These are phyloP conservation scores for Bubo bubo DNA, from an alignment of 2,113 vertebrate genomes.

Conservation along the genomic window DNA sequence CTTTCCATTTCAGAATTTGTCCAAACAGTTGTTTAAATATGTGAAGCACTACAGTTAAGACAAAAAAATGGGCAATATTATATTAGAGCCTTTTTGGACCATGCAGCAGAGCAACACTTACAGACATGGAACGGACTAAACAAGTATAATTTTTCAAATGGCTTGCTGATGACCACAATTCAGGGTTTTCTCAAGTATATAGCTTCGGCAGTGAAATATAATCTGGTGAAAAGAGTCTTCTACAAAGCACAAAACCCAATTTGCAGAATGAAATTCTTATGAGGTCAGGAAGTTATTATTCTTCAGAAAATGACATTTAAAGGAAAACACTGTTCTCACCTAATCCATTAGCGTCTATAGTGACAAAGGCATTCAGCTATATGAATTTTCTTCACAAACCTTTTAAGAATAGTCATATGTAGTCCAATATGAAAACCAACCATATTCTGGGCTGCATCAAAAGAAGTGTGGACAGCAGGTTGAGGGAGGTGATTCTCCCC, in stretches of 20 bases:
- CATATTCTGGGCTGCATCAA: too few relatives aligned
- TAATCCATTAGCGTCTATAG: not conserved
- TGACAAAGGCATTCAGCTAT: not conserved
- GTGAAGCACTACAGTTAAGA: not conserved
- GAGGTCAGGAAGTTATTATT: not conserved
- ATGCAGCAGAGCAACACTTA: not conserved
- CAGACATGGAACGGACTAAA: not conserved
- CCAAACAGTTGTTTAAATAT: constrained; percentile 50
- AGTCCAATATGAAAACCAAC: not conserved
- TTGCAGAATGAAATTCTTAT: not conserved
- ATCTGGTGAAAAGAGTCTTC: not conserved
- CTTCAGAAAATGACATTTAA: not conserved
- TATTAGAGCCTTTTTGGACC: not conserved
- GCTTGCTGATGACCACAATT: not conserved
- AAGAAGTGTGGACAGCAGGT: too few relatives aligned
- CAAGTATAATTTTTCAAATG: not conserved
- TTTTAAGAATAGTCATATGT: not conserved
- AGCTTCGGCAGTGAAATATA: not conserved
- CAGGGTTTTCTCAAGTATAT: not conserved
- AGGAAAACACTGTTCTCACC: not conserved
- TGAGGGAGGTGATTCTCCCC: too few relatives aligned
- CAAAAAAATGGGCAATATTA: not conserved
- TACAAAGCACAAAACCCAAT: not conserved
- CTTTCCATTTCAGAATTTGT: constrained; percentile 29
- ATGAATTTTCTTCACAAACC: not conserved